Base-by-base conservation (phyloP, 2,888 invertebrate species). In the Rhagophthalmus giganteus region DNA sequence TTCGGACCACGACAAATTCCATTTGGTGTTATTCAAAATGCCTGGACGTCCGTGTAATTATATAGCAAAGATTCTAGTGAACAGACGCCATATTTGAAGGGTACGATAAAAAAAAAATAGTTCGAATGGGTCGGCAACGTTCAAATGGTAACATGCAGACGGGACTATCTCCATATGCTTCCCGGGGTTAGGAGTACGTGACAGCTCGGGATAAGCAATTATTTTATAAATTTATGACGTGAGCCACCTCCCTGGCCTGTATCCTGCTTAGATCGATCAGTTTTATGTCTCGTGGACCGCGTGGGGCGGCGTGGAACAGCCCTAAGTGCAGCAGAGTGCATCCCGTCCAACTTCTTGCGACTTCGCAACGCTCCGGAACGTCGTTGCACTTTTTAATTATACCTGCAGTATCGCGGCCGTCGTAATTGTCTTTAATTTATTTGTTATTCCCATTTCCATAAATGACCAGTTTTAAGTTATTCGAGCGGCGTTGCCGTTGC, bases 41-140 rank as follows among this genome's bases (percentile, higher is more conserved):
- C 62, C 60, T 54, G 58, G 52, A 55, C 46, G 59, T 59, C 60
- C 54, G 58, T 63, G 69, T 68, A 72, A 72, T 71, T 71, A 68
- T 66, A 64, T 65, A 64, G 67, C 65, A 62, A 65, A 65, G 65
- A 62, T 67, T 62, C 59, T 63, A 63, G 62, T 61, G 59, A 58
- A 57, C 58, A 64, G 76, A 72, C 75, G 76, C 76, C 76, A 76
- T 76, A 69, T 76, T 76, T 75, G 74, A 72, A 69, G 67, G 68
- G 65, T 69, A 72, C 69, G 63, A 65, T 67, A 62, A 66, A 64
- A 68, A 70, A 72, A 71, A 70, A 53, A 34, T 35, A 20, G 31
- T 42, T n/a, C 24, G 41, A 46, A 35, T 33, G 55, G 51, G 44
- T 32, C 33, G 12, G 31, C 3, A 16, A n/a, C 39, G 54, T 39